phyloP scores from a whole-genome alignment of 2,113 vertebrate species.

The Acinonyx jubatus region DNA sequence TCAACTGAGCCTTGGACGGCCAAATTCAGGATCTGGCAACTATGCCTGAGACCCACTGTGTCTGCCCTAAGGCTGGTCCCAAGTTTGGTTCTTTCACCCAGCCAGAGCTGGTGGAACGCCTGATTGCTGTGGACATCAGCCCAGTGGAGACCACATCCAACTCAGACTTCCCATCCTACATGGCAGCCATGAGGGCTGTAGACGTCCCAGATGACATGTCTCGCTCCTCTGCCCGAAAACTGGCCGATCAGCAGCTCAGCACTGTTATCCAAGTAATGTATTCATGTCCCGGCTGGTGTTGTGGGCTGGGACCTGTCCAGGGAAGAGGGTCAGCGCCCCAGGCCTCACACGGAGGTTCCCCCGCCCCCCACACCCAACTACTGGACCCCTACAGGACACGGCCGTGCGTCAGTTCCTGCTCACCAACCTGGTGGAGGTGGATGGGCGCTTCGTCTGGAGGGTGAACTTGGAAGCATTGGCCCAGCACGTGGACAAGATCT shows the following conservation, averaged over 20 bases:
- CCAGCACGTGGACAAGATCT: constrained; percentile 87
- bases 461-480: constrained; percentile 94
- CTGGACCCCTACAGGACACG: background rate
- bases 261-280: constrained; percentile 86
- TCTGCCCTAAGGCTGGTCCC: background rate
- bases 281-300: rapidly evolving
- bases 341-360: background rate
- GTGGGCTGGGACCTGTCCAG: background rate
- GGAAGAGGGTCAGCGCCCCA: background rate
- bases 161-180: constrained; percentile 87
- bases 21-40: background rate
- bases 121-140: constrained; percentile 94
- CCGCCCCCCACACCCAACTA: background rate
- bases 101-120: constrained; percentile 93
- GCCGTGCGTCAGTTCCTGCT: constrained; percentile 91
- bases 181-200: constrained; percentile 91
- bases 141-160: constrained; percentile 78
- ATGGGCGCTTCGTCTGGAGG: constrained; percentile 90
- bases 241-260: constrained; percentile 92
- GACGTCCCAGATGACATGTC: constrained; percentile 87
- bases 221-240: constrained; percentile 90
- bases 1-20: background rate
- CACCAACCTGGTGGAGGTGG: constrained; percentile 93
- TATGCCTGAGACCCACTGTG: background rate
- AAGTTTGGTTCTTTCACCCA: constrained; percentile 73